A percentile compares a stretch with the other conserved stretches of the same genome.
phyloP scores from a whole-genome alignment of 2,113 vertebrate genomes.

The Oncorhynchus mykiss region DNA sequence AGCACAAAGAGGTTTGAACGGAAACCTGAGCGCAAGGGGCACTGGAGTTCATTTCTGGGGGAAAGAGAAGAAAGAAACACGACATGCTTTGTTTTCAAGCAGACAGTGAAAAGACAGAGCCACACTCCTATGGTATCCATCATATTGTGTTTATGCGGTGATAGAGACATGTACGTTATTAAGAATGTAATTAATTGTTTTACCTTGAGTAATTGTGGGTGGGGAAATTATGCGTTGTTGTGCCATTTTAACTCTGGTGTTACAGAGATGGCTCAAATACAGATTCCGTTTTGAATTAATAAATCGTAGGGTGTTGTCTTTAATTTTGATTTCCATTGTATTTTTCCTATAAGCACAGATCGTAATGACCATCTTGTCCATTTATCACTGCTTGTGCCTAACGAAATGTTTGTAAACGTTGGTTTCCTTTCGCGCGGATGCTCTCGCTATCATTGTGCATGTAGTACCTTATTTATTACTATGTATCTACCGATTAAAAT shows the following conservation, averaged over 20 bases:
- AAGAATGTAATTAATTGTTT: conserved; percentile 1
- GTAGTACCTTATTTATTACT: neutral
- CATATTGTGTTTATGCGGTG: neutral
- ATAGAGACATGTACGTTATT: neutral
- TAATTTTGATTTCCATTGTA: neutral
- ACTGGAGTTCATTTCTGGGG: conserved; percentile 21
- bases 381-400: neutral
- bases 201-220: conserved; percentile 1
- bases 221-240: neutral
- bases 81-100: conserved; percentile 44
- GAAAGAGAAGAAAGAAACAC: conserved; percentile 26
- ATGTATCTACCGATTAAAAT: neutral
- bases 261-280: neutral
- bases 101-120: conserved; percentile 2
- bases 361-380: neutral
- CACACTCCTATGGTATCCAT: neutral
- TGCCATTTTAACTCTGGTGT: conserved; percentile 1
- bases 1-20: conserved; percentile 21
- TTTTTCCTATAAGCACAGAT: neutral
- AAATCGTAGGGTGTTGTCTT: neutral
- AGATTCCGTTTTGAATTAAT: neutral
- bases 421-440: neutral
- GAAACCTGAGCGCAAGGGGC: conserved; percentile 23
- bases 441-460: neutral
- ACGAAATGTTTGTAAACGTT: neutral